Conservation (phyloP, 2,797 vertebrate species). For the Adelosebastes latens region DNA sequence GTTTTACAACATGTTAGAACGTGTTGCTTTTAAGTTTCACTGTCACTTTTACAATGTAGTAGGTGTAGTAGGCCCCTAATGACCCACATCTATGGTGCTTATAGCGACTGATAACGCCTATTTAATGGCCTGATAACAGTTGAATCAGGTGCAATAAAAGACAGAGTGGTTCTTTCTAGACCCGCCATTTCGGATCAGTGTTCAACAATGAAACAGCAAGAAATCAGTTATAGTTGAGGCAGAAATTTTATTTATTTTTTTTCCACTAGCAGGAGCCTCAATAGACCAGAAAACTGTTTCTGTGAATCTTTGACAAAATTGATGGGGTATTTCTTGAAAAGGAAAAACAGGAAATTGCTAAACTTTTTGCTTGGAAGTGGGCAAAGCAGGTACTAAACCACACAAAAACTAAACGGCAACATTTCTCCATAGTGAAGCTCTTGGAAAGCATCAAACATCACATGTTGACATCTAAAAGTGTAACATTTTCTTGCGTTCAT, state of each 20-base stretch:
- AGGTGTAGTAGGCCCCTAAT: too few relatives aligned
- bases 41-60: too few relatives aligned
- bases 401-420: not conserved
- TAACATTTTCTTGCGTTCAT: not conserved
- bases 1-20: too few relatives aligned
- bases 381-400: not conserved
- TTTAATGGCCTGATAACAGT: too few relatives aligned
- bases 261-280: not conserved
- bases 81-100: too few relatives aligned
- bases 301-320: not conserved
- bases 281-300: not conserved
- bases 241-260: constrained; percentile 5
- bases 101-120: too few relatives aligned
- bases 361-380: not conserved
- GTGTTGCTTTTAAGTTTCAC: too few relatives aligned
- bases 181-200: not conserved
- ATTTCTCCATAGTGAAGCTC: not conserved
- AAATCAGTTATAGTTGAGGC: not conserved
- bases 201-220: not conserved
- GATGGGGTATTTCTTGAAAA: not conserved
- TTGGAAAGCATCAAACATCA: not conserved
- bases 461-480: not conserved
- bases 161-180: not conserved
- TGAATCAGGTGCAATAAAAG: not conserved
- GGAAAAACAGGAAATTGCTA: not conserved